Evolutionary conservation across 2,113 vertebrate species (phyloP), one percentile per base, ranked within the genome.

Genomic region (Pelusios castaneus): DNA sequence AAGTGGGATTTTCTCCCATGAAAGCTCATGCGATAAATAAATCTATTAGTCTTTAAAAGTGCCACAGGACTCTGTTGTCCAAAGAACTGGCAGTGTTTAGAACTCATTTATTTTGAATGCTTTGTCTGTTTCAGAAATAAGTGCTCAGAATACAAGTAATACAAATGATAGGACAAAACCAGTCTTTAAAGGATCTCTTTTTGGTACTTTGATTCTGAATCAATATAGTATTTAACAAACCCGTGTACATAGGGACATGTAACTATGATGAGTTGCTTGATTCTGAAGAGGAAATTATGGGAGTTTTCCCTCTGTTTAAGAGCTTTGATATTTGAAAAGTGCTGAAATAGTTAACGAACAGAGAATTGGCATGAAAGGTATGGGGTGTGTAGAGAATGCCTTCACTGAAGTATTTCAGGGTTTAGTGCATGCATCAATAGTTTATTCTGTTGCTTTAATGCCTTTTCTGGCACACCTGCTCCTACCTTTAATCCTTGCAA

Each of bases 331-430:
- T 87, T 92, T 34, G 17, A 43, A 77, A 92, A 93, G 93, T 81
- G 51, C 87, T 93, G 78, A 63, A 84, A 82, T 56, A 92, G 60
- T 24, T 22, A 31, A 70, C 63, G 76, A 24, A 34, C 56, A 55
- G 93, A 4, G 31, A 78, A 91, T 82, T 96, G 97, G 97, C 95
- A 97, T 96, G 95, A 89, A 63, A 87, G 94, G 93, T 88, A 92
- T 97, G 95, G 91, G 93, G 93, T 43, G 93, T 0, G 84, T 96
- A 94, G 92, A 88, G 19, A 0, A 2, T 1, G 6, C 8, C 73
- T 29, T 79, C 52, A 8, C 56, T 70, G 38, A 70, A 87, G 82
- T 45, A 22, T 75, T 38, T 41, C 80, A 41, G 80, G 38, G 60
- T 21, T 77, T 21, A 3, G 19, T 43, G 31, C 56, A 31, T 63